Base-by-base conservation (phyloP, 2,113 vertebrate genomes). In the Cichladusa arquata region DNA sequence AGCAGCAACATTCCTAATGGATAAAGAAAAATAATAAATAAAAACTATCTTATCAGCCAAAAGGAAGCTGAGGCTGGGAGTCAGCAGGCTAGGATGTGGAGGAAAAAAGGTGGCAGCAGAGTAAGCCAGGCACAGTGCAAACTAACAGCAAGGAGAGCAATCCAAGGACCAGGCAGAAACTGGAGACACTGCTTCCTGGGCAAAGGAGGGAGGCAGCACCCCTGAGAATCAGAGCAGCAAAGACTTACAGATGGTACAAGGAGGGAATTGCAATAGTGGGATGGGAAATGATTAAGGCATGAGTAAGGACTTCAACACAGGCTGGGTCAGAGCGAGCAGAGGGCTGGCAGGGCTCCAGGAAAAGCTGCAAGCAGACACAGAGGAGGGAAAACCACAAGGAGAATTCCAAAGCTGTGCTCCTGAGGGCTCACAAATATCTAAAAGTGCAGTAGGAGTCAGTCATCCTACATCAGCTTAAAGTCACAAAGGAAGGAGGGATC, bases 261-360 rank as follows among this genome's bases (percentile, higher is more conserved):
- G 29, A 48, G 67, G 50, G 76, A 67, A 70, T 25, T 86, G 88
- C 91, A 66, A 58, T 38, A 48, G 45, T 4, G 0, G 40, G 78
- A 28, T 19, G 1, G 90, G 93, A 95, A 96, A 88, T 83, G 90
- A 96, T 88, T 92, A 80, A 95, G 62, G 85, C 62, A 61, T 94
- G 94, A 96, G 89, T 87, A 92, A 95, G 91, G 87, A 31, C 48
- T 92, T 66, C 66, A 50, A 33, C 47, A 70, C 26, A 74, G 79
- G 58, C 91, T 47, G 38, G 88, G 64, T 19, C 80, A 76, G 84
- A 74, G 74, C 0, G 0, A 91, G 53, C 19, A 34, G 29, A 67
- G 62, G 38, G 64, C 92, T 92, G 96, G 85, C 87, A 73, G 56
- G 6, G 48, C 71, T 90, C 85, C 92, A 93, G 85, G 56, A 66